A percentile compares a stretch with the other conserved stretches of the same genome.
Conservation (phyloP, 2,888 invertebrate species). For the Dryobota labecula region DNA sequence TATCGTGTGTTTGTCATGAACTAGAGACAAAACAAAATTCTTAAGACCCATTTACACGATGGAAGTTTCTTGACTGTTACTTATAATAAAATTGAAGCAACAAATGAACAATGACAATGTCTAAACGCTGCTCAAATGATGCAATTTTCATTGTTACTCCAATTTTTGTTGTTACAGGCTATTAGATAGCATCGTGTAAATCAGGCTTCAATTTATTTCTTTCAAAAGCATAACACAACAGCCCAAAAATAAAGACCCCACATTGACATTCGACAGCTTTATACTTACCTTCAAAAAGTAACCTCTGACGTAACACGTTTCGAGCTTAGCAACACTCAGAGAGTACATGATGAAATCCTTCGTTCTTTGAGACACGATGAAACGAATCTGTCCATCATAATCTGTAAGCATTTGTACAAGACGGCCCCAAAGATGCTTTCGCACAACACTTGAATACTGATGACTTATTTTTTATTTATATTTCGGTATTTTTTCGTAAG, state of each 20-base stretch:
- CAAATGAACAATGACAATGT: background rate
- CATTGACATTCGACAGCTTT: constrained; percentile 34
- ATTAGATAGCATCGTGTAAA: background rate
- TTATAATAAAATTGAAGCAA: background rate
- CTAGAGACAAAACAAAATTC: background rate
- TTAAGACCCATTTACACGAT: background rate
- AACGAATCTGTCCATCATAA: constrained; percentile 74
- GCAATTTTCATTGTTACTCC: background rate
- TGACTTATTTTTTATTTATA: constrained; percentile 67
- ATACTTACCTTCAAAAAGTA: constrained; percentile 35
- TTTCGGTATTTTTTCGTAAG: constrained; percentile 56
- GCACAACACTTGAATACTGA: constrained; percentile 66
- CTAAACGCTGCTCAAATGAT: background rate
- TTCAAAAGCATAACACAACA: background rate
- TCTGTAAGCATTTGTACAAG: constrained; percentile 73
- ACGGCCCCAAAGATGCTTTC: constrained; percentile 65
- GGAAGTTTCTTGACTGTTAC: no score
- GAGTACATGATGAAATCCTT: constrained; percentile 63
- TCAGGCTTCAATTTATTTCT: background rate
- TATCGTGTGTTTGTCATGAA: background rate
- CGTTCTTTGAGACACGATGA: constrained; percentile 67
- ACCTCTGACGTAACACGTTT: constrained; percentile 62
- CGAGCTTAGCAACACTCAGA: constrained; percentile 51
- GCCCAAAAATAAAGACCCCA: constrained; percentile 28
- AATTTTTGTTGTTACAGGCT: background rate